Percentiles rank a stretch among this genome's conserved stretches.
Conservation (phyloP, 2,113 vertebrate species). For the Clarias batrachus region DNA sequence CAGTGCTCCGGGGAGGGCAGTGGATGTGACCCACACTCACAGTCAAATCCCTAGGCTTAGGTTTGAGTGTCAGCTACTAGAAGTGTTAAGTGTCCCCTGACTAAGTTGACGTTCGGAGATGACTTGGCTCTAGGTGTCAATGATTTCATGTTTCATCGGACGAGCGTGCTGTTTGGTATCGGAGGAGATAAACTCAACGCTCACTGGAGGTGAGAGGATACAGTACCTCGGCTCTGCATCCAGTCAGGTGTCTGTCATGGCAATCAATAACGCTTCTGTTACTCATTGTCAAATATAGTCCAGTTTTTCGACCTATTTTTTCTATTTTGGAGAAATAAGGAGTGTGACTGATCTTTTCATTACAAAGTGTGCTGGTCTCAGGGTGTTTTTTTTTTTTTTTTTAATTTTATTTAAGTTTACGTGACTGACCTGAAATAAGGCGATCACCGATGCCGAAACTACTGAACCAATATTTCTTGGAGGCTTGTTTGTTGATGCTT, state of each 20-base stretch:
- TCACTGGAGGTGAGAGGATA: constrained; percentile 29
- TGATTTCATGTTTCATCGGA: constrained; percentile 43
- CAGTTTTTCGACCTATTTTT: background rate
- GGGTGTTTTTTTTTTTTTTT: no score
- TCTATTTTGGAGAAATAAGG: background rate
- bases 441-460: background rate
- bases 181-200: constrained; percentile 36
- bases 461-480: background rate
- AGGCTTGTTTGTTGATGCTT: background rate
- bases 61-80: constrained; percentile 54
- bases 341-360: background rate
- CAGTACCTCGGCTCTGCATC: background rate
- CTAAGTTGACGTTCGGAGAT: constrained; percentile 52
- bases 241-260: constrained; percentile 15
- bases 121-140: constrained; percentile 48
- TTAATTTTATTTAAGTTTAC: background rate
- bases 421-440: background rate
- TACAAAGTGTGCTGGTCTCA: background rate
- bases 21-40: constrained; percentile 35
- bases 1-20: constrained; percentile 29
- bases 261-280: constrained; percentile 22
- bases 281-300: background rate
- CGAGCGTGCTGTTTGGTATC: constrained; percentile 21
- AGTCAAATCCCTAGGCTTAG: constrained; percentile 45
- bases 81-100: constrained; percentile 48